A percentile compares a stretch with the other conserved stretches of the same genome.
Conservation (phyloP, 2,888 invertebrate genomes). For the Chymomyza procnemis region DNA sequence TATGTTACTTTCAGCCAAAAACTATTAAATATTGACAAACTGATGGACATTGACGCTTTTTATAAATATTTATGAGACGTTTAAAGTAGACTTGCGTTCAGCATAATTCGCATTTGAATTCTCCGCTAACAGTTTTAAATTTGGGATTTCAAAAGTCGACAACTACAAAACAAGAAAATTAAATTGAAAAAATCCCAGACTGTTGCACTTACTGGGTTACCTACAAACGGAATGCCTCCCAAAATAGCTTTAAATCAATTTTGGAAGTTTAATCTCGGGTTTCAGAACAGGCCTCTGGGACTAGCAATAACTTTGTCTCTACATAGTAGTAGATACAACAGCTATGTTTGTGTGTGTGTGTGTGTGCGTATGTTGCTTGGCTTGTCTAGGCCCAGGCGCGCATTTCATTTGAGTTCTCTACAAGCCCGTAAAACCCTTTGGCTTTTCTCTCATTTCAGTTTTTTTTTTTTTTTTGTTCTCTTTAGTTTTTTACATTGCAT, state of each 20-base stretch:
- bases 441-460: neutral
- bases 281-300: neutral
- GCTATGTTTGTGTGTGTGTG: neutral
- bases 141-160: no score
- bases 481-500: constrained; percentile 26
- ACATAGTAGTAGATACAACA: neutral
- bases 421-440: neutral
- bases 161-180: no score
- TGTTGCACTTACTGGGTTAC: no score
- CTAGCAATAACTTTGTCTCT: neutral
- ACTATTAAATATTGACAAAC: no score
- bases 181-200: no score
- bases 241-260: neutral
- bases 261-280: neutral
- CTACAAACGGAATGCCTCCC: neutral
- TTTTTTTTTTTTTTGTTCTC: neutral
- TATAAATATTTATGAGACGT: no score
- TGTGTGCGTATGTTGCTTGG: neutral
- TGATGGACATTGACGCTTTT: no score
- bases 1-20: no score
- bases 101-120: no score
- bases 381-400: neutral
- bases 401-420: neutral
- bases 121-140: no score
- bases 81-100: no score